Conservation (phyloP, 2,888 invertebrate genomes). For the Eilema griseolum region DNA sequence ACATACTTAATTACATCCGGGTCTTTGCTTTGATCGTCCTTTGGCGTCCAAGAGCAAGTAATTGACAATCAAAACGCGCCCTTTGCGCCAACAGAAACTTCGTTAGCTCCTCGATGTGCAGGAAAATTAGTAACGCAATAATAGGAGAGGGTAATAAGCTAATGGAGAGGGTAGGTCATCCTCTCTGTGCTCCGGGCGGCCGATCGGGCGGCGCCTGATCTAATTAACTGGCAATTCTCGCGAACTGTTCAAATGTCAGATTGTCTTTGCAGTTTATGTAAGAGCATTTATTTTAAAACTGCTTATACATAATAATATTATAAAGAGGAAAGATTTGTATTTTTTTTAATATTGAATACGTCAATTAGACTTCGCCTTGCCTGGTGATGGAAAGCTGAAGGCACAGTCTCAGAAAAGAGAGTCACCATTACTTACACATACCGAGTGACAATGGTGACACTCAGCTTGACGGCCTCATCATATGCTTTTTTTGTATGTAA, state of each 20-base stretch:
- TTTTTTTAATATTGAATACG: too few relatives aligned
- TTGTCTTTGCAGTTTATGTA: slow-evolving; percentile 60
- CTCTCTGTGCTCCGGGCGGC: slow-evolving; percentile 52
- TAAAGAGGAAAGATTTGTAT: too few relatives aligned
- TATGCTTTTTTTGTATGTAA: too few relatives aligned
- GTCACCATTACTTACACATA: too few relatives aligned
- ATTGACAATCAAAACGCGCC: slow-evolving; percentile 85
- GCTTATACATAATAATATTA: neutral
- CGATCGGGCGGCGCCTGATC: slow-evolving; percentile 68
- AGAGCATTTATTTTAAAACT: slow-evolving; percentile 59
- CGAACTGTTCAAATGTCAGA: slow-evolving; percentile 65
- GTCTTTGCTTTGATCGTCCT: slow-evolving; percentile 72
- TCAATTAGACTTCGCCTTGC: too few relatives aligned
- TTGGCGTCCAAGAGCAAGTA: slow-evolving; percentile 77
- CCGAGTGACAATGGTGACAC: too few relatives aligned
- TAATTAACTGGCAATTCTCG: slow-evolving; percentile 77
- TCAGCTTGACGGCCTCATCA: too few relatives aligned
- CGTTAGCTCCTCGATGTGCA: slow-evolving; percentile 80
- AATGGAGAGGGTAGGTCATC: slow-evolving; percentile 82
- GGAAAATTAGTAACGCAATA: slow-evolving; percentile 86
- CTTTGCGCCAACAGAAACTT: slow-evolving; percentile 80
- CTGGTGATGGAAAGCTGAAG: too few relatives aligned
- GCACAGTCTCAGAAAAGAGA: too few relatives aligned
- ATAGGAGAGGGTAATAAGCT: slow-evolving; percentile 80
- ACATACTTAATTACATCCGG: slow-evolving; percentile 79